phyloP scores from a whole-genome alignment of 2,113 vertebrate species.

The Cercocebus atys region DNA sequence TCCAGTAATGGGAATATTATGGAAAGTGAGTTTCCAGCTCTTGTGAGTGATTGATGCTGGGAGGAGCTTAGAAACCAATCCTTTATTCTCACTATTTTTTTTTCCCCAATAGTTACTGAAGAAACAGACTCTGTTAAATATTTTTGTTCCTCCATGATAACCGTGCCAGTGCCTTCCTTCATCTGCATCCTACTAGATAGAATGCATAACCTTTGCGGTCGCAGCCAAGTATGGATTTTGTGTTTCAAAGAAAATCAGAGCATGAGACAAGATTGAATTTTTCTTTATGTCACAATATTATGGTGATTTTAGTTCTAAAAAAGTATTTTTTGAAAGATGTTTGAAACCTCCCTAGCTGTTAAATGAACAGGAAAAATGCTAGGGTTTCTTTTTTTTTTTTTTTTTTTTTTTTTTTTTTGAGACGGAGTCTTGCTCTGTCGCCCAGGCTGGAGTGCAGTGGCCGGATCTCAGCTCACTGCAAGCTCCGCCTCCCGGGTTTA shows the following conservation, averaged over 20 bases:
- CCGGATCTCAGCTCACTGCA: too few species aligned
- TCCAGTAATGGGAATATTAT: neutral
- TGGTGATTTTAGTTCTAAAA: neutral
- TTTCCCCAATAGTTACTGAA: neutral
- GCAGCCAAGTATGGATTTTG: neutral
- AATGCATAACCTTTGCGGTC: neutral
- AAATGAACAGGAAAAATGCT: neutral
- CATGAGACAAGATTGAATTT: neutral
- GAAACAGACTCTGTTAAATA: neutral
- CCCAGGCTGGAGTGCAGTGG: too few species aligned
- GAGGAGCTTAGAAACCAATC: neutral
- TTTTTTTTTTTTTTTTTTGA: too few species aligned
- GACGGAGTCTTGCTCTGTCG: too few species aligned
- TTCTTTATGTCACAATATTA: neutral
- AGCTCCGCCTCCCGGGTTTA: too few species aligned
- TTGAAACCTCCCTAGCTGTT: neutral
- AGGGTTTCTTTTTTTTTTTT: neutral
- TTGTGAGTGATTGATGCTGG: neutral
- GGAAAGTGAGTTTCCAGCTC: neutral
- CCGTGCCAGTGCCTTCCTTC: rapidly evolving
- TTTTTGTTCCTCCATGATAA: neutral
- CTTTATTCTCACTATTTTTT: neutral
- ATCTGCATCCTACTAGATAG: neutral
- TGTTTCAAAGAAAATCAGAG: neutral
- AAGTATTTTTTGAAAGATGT: neutral